phyloP scores from a whole-genome alignment of 2,797 vertebrate species.

The Poeciliopsis presidionis region DNA sequence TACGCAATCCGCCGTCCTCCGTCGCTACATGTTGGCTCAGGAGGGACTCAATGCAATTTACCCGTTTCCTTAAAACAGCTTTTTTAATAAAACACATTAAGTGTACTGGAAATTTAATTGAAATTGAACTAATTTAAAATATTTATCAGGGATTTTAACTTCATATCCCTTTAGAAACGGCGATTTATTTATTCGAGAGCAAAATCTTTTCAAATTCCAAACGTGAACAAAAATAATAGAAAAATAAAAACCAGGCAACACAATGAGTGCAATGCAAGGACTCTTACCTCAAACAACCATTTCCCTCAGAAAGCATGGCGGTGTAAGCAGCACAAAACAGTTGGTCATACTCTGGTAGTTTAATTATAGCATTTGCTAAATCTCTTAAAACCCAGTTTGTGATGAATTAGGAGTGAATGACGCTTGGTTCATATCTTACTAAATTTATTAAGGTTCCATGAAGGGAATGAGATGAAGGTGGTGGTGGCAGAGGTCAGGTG shows the following conservation, averaged over 20 bases:
- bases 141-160: background rate
- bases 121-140: background rate
- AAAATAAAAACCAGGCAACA: conserved; percentile 2
- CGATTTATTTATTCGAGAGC: background rate
- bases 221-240: background rate
- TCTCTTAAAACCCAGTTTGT: conserved; percentile 9
- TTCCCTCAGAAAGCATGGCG: conserved; percentile 78
- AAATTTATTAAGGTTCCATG: conserved; percentile 38
- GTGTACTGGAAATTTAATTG: background rate
- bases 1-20: background rate
- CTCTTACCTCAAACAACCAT: conserved; percentile 77
- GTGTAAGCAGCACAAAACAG: conserved; percentile 65
- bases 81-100: background rate
- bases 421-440: conserved; percentile 23
- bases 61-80: background rate
- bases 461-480: conserved; percentile 54
- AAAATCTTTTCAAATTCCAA: conserved; percentile 4
- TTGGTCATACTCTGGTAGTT: conserved; percentile 53
- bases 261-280: conserved; percentile 5
- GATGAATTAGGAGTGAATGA: conserved; percentile 6
- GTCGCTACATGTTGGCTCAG: background rate
- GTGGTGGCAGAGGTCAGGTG: conserved; percentile 25
- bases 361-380: conserved; percentile 3
- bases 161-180: background rate
- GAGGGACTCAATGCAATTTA: background rate